Evolutionary conservation across 2,888 invertebrate species (phyloP).

Genomic region (Shargacucullia verbasci): DNA sequence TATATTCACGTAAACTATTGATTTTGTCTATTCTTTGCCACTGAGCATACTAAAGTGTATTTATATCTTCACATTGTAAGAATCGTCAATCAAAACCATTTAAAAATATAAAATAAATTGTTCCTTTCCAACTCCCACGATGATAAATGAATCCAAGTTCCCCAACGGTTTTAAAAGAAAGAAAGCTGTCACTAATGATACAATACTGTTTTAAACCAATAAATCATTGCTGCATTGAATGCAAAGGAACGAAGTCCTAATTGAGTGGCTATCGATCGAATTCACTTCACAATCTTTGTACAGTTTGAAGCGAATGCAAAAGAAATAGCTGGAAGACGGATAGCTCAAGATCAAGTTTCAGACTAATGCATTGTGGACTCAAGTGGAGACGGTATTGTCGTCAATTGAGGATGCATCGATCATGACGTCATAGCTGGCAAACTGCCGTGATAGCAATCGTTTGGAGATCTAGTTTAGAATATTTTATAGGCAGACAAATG

Average conservation of each 20-base stretch:
- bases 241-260: slow-evolving; percentile 25
- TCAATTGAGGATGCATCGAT: slow-evolving; percentile 54
- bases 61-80: too few relatives aligned
- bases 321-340: slow-evolving; percentile 53
- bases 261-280: slow-evolving; percentile 44
- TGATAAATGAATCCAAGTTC: slow-evolving; percentile 40
- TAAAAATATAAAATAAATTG: slow-evolving; percentile 37
- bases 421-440: slow-evolving; percentile 49
- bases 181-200: slow-evolving; percentile 47
- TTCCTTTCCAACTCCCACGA: slow-evolving; percentile 14
- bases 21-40: background rate
- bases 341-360: slow-evolving; percentile 52
- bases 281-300: slow-evolving; percentile 38
- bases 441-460: slow-evolving; percentile 7
- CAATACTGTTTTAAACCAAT: slow-evolving; percentile 47
- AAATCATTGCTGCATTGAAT: slow-evolving; percentile 39
- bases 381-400: slow-evolving; percentile 36
- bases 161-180: slow-evolving; percentile 26
- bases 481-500: slow-evolving; percentile 4
- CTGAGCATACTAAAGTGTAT: background rate
- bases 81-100: background rate
- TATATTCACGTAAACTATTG: background rate
- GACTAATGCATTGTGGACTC: slow-evolving; percentile 55
- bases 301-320: slow-evolving; percentile 51
- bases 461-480: slow-evolving; percentile 5